Evolutionary conservation across 2,888 invertebrate genomes (phyloP), one percentile per base, ranked within the genome.

Genomic region (Leptinotarsa haldemani): DNA sequence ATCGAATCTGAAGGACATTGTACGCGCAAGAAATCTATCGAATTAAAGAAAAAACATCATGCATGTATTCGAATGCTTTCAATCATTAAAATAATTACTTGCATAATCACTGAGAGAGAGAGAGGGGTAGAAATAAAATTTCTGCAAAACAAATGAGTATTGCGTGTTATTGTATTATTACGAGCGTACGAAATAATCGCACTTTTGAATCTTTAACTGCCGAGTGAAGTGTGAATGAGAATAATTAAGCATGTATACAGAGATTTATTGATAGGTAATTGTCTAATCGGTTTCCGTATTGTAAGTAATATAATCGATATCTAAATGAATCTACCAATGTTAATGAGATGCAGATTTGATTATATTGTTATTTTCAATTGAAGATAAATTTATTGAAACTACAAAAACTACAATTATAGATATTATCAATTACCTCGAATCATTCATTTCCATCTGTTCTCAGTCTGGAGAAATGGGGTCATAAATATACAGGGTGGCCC

Each of bases 1-100:
- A 56, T 18, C 22, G 48, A 46, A 46, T 68, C 46, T 68, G 68
- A 68, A 68, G 68, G 68, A 56, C 68, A 56, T 68, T 56, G 56
- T 56, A 15, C 46, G 18, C 68, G 20, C 30, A 61, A 68, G 68
- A 68, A 58, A 68, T 68, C 16, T 18, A 68, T 56, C 16, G 56
- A 53, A 46, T 58, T 46, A 9, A 30, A 68, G 15, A 46, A 56
- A 68, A 68, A 56, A 50, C 25, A 40, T 40, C 56, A 68, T 56
- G 56, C 61, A 61, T 61, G n/a, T 61, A 61, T 66, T 66, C n/a
- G 25, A 46, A 68, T 68, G 18, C 53, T 68, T 56, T 48, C 50
- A 46, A 52, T 66, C 25, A 66, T 48, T 50, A 56, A 18, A 56
- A 18, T 68, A 56, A 68, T 68, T 56, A 68, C 46, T 40, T 22